Evolutionary conservation across 37 sponge, comb jelly and placozoan genomes (phyloP).

Genomic region (Petrosia ficiformis): DNA sequence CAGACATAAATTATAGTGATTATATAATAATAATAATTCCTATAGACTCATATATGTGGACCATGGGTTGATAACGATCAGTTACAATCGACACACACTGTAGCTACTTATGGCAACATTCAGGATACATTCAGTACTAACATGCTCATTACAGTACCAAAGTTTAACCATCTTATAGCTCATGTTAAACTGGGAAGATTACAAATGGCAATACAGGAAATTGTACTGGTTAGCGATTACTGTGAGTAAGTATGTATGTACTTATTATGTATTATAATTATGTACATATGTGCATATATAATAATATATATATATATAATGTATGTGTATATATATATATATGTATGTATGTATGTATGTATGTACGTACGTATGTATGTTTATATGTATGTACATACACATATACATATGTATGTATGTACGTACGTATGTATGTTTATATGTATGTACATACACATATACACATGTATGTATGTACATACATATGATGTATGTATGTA

Average conservation of each 20-base stretch:
- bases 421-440: no score
- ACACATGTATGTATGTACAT: no score
- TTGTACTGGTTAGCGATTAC: conserved; percentile 25
- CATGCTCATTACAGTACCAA: conserved; percentile 17
- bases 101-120: conserved; percentile 28
- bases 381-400: no score
- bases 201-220: conserved; percentile 67
- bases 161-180: conserved; percentile 66
- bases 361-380: no score
- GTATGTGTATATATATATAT: no score
- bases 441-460: no score
- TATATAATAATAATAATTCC: background rate
- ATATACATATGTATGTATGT: no score
- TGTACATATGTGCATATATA: background rate
- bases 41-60: conserved; percentile 68
- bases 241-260: background rate
- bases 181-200: conserved; percentile 74
- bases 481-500: no score
- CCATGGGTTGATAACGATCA: conserved; percentile 79
- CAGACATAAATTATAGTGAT: background rate
- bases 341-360: no score
- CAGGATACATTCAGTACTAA: conserved; percentile 6
- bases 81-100: conserved; percentile 74
- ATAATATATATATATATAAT: background rate
- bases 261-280: background rate